These are phyloP conservation scores for Seira sanloemensis DNA, from an alignment of 2,888 invertebrate genomes.

Conservation along the genomic window DNA sequence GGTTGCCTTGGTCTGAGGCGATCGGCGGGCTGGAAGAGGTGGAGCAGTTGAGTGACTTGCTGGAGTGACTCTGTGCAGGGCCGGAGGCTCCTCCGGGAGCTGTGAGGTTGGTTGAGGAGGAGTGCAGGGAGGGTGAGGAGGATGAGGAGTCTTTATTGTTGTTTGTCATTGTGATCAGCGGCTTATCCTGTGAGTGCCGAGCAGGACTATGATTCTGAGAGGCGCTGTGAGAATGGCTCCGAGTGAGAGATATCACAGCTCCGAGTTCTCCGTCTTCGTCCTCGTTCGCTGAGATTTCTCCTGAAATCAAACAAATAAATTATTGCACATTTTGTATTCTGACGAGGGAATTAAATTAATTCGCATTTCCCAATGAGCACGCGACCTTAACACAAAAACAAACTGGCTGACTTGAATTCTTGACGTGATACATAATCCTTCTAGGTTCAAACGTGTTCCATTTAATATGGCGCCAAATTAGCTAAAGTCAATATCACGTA, in stretches of 20 bases:
- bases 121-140: conserved; percentile 56
- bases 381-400: conserved; percentile 41
- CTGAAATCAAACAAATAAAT: conserved; percentile 50
- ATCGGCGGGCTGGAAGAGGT: conserved; percentile 26
- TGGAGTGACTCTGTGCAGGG: conserved; percentile 23
- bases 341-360: conserved; percentile 12
- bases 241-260: conserved; percentile 61
- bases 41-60: conserved; percentile 40
- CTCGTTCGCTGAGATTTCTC: conserved; percentile 74
- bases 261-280: conserved; percentile 71
- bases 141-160: conserved; percentile 66
- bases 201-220: conserved; percentile 67
- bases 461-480: too few species aligned
- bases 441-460: too few species aligned
- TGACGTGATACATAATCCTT: too few species aligned
- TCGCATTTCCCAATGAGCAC: background rate
- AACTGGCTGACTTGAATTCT: too few species aligned
- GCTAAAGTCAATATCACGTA: too few species aligned
- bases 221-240: conserved; percentile 66
- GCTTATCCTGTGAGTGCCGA: conserved; percentile 60
- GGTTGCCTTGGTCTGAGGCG: conserved; percentile 16
- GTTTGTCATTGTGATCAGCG: conserved; percentile 59
- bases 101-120: conserved; percentile 59
- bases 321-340: background rate
- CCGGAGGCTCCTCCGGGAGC: conserved; percentile 37